phyloP scores from a whole-genome alignment of 1,140 invertebrate genomes.

The Psix sp. region DNA sequence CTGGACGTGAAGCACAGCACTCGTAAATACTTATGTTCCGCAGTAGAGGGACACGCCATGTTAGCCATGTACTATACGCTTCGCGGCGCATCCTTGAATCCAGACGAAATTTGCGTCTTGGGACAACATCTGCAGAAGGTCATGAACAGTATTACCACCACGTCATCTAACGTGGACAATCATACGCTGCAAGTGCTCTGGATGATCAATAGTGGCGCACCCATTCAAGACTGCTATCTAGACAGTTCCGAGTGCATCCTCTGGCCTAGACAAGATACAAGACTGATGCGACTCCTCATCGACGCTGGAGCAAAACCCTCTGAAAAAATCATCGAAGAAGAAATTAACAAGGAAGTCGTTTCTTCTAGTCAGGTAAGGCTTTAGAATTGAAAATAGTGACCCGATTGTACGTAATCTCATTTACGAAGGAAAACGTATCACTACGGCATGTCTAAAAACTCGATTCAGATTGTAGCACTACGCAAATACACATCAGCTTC shows the following conservation, averaged over 20 bases:
- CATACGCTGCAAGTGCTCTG: slow-evolving; percentile 82
- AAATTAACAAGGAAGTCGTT: slow-evolving; percentile 74
- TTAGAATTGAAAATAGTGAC: neutral
- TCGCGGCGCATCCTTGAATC: slow-evolving; percentile 76
- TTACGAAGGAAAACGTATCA: neutral
- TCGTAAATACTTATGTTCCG: slow-evolving; percentile 93
- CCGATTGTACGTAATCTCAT: neutral
- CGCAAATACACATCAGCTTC: slow-evolving; percentile 4
- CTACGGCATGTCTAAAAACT: neutral
- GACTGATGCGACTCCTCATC: slow-evolving; percentile 81
- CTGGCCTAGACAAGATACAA: slow-evolving; percentile 78
- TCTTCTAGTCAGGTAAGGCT: slow-evolving; percentile 76
- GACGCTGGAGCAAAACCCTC: slow-evolving; percentile 82
- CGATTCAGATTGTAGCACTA: slow-evolving; percentile 15
- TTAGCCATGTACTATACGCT: slow-evolving; percentile 90
- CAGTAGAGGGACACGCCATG: slow-evolving; percentile 91
- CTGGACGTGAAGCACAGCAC: slow-evolving; percentile 97
- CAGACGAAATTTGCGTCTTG: slow-evolving; percentile 75
- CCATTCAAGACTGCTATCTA: slow-evolving; percentile 81
- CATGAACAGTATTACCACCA: slow-evolving; percentile 60
- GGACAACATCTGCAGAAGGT: slow-evolving; percentile 73
- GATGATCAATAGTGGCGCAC: slow-evolving; percentile 82
- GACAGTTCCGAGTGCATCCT: slow-evolving; percentile 75
- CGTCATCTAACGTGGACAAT: slow-evolving; percentile 75
- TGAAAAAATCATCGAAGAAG: slow-evolving; percentile 75